Conservation (phyloP, 2,113 vertebrate species). For the Zootoca vivipara region DNA sequence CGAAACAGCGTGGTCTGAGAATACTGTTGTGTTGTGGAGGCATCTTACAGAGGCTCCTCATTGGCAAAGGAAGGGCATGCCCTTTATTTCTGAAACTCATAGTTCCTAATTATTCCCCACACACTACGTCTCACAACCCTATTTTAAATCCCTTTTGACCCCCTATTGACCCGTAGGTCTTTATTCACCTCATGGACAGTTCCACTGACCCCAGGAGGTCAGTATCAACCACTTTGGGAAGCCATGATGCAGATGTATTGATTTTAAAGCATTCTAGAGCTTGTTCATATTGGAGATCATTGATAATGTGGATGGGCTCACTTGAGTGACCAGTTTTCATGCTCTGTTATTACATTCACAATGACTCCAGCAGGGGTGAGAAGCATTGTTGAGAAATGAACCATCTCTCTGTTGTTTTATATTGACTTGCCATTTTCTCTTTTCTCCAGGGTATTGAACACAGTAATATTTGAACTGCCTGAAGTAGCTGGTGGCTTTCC, state of each 20-base stretch:
- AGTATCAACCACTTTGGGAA: too few relatives aligned
- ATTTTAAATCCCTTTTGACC: too few relatives aligned
- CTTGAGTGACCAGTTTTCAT: not conserved
- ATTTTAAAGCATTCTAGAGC: not conserved
- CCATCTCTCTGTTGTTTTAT: not conserved
- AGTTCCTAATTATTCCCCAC: too few relatives aligned
- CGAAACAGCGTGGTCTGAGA: too few relatives aligned
- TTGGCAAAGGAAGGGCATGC: too few relatives aligned
- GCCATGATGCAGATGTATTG: not conserved
- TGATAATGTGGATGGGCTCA: not conserved
- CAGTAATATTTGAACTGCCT: slow-evolving; percentile 94
- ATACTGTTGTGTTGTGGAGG: too few relatives aligned
- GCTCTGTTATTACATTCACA: not conserved
- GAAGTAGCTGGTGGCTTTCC: slow-evolving; percentile 96
- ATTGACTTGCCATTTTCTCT: slow-evolving; percentile 16
- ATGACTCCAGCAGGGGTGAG: not conserved
- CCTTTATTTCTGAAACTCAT: too few relatives aligned
- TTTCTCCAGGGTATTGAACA: slow-evolving; percentile 90
- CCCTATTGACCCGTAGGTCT: too few relatives aligned
- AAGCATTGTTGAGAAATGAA: not conserved
- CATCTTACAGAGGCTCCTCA: too few relatives aligned
- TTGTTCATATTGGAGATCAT: not conserved
- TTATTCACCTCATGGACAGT: too few relatives aligned
- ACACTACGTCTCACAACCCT: too few relatives aligned
- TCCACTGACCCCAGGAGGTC: too few relatives aligned